phyloP scores from a whole-genome alignment of 2,797 vertebrate species.

The Leptodactylus fallax region DNA sequence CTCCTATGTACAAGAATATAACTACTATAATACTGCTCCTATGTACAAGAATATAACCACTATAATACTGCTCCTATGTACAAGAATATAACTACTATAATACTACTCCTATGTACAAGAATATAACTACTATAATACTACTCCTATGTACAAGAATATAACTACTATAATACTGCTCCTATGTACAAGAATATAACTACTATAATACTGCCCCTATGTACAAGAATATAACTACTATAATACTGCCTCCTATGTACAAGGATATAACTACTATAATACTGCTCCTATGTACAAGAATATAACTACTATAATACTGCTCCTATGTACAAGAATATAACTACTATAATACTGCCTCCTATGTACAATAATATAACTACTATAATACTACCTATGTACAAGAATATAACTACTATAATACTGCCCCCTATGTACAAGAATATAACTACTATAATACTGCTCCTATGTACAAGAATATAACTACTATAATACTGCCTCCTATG shows the following conservation, averaged over 20 bases:
- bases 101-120: neutral
- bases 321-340: neutral
- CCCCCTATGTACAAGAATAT: conserved; percentile 3
- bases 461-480: conserved; percentile 3
- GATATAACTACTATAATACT: neutral
- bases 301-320: neutral
- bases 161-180: neutral
- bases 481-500: conserved; percentile 8
- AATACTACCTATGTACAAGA: neutral
- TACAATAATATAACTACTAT: too few species aligned
- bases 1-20: neutral
- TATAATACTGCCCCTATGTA: neutral
- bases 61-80: neutral
- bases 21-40: neutral
- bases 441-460: neutral
- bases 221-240: conserved; percentile 5
- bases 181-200: conserved; percentile 11
- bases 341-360: neutral
- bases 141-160: neutral
- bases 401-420: conserved; percentile 1
- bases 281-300: neutral
- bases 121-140: conserved; percentile 16
- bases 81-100: conserved; percentile 3
- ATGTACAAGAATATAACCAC: conserved; percentile 2
- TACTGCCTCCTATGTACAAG: neutral